Evolutionary conservation across 2,888 invertebrate genomes (phyloP).

Genomic region (Drosophila nigricruria): DNA sequence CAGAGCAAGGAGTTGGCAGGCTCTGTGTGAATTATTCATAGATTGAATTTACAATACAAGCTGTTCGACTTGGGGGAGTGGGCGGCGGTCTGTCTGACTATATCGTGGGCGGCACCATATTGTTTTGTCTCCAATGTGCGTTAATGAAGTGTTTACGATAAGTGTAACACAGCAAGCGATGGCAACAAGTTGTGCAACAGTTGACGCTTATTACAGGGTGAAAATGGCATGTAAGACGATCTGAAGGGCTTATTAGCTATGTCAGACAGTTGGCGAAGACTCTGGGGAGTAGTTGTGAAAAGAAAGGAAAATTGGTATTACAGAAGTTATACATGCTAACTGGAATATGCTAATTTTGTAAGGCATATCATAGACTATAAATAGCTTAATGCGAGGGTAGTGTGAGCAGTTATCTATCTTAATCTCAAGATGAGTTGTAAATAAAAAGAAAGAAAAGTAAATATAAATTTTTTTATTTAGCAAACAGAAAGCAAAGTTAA

Average conservation of each 20-base stretch:
- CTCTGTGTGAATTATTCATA: conserved; percentile 72
- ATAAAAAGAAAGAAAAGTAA: neutral
- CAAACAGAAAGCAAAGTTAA: neutral
- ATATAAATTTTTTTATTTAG: too few species aligned
- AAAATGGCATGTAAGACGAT: conserved; percentile 12
- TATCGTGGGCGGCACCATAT: conserved; percentile 71
- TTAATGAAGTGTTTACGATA: conserved; percentile 73
- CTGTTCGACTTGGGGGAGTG: neutral
- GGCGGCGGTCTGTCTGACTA: conserved; percentile 8
- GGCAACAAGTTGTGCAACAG: conserved; percentile 69
- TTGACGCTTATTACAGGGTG: conserved; percentile 45
- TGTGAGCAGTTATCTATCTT: neutral
- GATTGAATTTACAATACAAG: conserved; percentile 60
- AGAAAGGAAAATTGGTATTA: neutral
- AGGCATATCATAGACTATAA: neutral
- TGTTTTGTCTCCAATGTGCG: conserved; percentile 47
- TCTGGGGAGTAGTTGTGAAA: neutral
- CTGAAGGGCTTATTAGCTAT: conserved; percentile 21
- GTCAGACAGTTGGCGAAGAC: neutral
- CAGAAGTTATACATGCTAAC: neutral
- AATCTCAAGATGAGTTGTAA: neutral
- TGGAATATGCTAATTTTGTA: neutral
- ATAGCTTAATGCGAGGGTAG: neutral
- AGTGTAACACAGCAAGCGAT: conserved; percentile 65
- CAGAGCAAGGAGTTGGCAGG: conserved; percentile 54